Base-by-base conservation (phyloP, 1,140 invertebrate genomes). In the Penaeus vannamei region DNA sequence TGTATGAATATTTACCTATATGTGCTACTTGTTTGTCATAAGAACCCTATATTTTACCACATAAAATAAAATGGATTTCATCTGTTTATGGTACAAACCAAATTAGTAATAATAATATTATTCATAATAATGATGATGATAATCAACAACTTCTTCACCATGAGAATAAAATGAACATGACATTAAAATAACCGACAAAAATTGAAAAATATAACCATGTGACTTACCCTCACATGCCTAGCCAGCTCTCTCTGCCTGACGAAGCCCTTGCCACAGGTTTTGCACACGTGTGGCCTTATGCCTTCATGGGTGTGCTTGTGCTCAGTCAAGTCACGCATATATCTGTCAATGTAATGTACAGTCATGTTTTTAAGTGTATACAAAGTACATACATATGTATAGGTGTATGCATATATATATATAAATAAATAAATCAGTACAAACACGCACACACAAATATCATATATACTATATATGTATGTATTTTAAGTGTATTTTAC, bases 231-330 rank as follows among this genome's bases (percentile, higher is more conserved):
- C 8, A 46, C 64, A 53, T 89, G 87, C 29, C 87, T 46, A 3
- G 72, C 64, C 22, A 84, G 79, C 42, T 89, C 87, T 17, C 87
- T 59, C 60, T 69, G 32, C 53, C 87, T 32, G 19, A 89, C 81
- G 53, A 89, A 89, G 3, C 82, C 53, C 29, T 62, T 84, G 20
- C 66, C n/a, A 59, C 87, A 89, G 23, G 79, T 60, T 23, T 59
- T 42, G 53, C 87, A 89, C 0, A 60, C 59, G 64, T 89, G 87
- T 80, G 87, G 87, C n/a, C 83, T 59, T 19, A 72, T 60, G 23
- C 87, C 87, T 32, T 89, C 87, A 66, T 89, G 87, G 23, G 59
- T 85, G n/a, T 60, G 69, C 61, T 85, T 84, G 61, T 89, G 87
- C n/a, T 89, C 87, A n/a, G 69, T 79, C 69, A 89, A 60, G 26